Evolutionary conservation across 2,888 invertebrate genomes (phyloP).

Genomic region (Lepidonotus clava): DNA sequence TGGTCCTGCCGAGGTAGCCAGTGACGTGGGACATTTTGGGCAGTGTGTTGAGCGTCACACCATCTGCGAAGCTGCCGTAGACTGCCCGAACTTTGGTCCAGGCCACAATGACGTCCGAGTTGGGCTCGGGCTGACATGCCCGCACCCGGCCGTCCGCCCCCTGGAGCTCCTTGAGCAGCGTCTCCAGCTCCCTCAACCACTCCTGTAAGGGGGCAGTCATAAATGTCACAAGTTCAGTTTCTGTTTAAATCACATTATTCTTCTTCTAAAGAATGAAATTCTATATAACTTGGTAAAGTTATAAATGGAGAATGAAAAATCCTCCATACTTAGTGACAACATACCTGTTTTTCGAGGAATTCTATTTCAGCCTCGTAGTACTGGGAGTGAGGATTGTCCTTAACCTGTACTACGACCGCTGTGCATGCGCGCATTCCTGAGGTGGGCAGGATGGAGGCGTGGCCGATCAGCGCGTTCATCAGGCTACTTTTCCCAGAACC

Average conservation of each 20-base stretch:
- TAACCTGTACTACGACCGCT: slow-evolving; percentile 71
- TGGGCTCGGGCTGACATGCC: slow-evolving; percentile 66
- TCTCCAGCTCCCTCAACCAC: slow-evolving; percentile 70
- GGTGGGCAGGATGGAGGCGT: slow-evolving; percentile 70
- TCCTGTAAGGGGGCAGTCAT: slow-evolving; percentile 64
- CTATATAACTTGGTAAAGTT: background rate
- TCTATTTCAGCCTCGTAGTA: slow-evolving; percentile 71
- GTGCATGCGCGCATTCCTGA: slow-evolving; percentile 74
- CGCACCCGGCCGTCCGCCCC: slow-evolving; percentile 66
- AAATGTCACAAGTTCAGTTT: background rate
- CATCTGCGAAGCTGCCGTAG: slow-evolving; percentile 68
- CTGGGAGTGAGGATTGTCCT: slow-evolving; percentile 64
- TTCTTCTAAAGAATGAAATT: no score
- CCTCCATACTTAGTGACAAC: no score
- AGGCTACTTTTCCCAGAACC: slow-evolving; percentile 72
- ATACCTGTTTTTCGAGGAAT: slow-evolving; percentile 70
- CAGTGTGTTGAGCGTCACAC: slow-evolving; percentile 63
- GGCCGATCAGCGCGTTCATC: slow-evolving; percentile 72
- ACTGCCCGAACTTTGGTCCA: slow-evolving; percentile 72
- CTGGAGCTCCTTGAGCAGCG: slow-evolving; percentile 67
- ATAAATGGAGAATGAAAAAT: background rate
- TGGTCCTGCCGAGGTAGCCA: slow-evolving; percentile 67
- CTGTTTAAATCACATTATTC: background rate
- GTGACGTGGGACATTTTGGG: slow-evolving; percentile 64
- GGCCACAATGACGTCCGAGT: slow-evolving; percentile 69